phyloP scores from a whole-genome alignment of 2,113 vertebrate species.

The Caloenas nicobarica region DNA sequence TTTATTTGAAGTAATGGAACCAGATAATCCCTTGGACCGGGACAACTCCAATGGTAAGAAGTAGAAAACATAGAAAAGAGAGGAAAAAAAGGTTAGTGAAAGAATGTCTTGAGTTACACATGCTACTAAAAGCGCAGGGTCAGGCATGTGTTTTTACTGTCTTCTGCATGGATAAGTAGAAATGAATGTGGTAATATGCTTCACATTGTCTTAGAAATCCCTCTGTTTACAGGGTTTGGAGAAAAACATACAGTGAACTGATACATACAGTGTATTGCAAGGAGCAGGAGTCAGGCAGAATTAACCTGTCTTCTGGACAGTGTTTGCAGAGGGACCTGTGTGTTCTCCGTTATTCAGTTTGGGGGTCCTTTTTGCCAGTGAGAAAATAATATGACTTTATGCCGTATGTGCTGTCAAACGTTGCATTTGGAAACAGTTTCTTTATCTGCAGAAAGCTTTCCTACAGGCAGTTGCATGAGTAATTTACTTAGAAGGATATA shows the following conservation, averaged over 20 bases:
- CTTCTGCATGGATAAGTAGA: conserved; percentile 28
- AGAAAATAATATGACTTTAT: conserved; percentile 60
- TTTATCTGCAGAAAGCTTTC: conserved; percentile 60
- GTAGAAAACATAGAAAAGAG: conserved; percentile 57
- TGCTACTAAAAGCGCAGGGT: conserved; percentile 29
- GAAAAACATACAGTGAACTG: not conserved
- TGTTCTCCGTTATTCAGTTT: not conserved
- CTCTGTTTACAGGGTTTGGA: conserved; percentile 29
- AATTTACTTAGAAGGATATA: conserved; percentile 75
- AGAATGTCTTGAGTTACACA: conserved; percentile 50
- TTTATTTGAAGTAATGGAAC: conserved; percentile 79
- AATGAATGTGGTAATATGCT: conserved; percentile 37
- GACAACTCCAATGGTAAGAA: conserved; percentile 82
- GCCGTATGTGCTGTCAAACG: conserved; percentile 47
- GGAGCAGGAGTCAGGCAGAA: not conserved
- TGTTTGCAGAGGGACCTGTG: not conserved
- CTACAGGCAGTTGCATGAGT: conserved; percentile 58
- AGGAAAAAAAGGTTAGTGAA: not conserved
- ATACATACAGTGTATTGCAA: not conserved
- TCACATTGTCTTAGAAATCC: conserved; percentile 43
- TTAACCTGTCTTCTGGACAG: not conserved
- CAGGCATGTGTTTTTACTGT: conserved; percentile 42
- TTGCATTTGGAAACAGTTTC: conserved; percentile 42
- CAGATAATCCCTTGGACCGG: conserved; percentile 73
- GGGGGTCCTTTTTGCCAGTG: conserved; percentile 30